These are phyloP conservation scores for Malaclemys terrapin DNA, from an alignment of 2,113 vertebrate genomes.

Conservation along the genomic window DNA sequence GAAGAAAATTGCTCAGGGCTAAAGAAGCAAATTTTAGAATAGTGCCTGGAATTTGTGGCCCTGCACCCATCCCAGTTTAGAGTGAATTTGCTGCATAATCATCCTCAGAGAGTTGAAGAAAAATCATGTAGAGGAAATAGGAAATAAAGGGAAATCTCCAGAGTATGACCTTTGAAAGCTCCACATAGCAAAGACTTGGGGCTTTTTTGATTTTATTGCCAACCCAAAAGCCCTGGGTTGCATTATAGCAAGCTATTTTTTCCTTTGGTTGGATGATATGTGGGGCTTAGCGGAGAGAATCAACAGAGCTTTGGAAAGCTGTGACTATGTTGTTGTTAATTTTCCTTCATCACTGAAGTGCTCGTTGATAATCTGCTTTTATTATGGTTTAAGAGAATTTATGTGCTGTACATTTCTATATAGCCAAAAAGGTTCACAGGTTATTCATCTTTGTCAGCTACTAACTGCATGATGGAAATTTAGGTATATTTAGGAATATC, in stretches of 20 bases:
- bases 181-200: accelerated
- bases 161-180: background rate
- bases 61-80: background rate
- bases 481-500: background rate
- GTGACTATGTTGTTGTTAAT: constrained; percentile 15
- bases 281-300: background rate
- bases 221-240: background rate
- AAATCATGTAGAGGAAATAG: background rate
- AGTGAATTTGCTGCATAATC: background rate
- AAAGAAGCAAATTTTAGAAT: background rate
- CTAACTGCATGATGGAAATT: constrained; percentile 6
- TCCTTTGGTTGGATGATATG: background rate
- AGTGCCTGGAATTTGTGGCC: background rate
- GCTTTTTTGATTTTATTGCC: background rate
- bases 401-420: constrained; percentile 13
- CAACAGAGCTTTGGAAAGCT: constrained; percentile 25
- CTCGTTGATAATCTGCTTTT: background rate
- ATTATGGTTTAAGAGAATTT: background rate
- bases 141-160: background rate
- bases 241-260: background rate
- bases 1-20: background rate
- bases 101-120: background rate
- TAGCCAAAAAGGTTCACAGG: constrained; percentile 1
- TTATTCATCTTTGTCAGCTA: constrained; percentile 29
- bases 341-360: background rate